Conservation (phyloP, 2,888 invertebrate species). For the Lithodes maja region DNA sequence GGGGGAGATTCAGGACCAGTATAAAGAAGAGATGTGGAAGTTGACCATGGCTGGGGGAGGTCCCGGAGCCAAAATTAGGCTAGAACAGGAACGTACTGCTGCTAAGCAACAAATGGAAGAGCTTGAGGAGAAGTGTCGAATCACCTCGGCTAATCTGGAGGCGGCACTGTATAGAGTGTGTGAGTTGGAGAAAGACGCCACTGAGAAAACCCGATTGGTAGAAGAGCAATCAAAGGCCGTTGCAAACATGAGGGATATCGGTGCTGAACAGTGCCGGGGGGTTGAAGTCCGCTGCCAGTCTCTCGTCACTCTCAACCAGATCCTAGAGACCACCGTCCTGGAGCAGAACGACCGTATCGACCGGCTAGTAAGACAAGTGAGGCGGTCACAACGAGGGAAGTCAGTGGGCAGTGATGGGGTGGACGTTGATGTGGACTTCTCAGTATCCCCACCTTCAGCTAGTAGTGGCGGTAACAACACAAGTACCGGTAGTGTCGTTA, state of each 20-base stretch:
- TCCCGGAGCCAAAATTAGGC: not conserved
- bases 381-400: conserved; percentile 54
- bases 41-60: conserved; percentile 24
- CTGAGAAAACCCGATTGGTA: conserved; percentile 39
- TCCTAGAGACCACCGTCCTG: conserved; percentile 42
- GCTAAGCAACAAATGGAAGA: conserved; percentile 38
- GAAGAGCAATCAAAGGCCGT: conserved; percentile 33
- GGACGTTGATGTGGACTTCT: conserved; percentile 55
- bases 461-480: conserved; percentile 25
- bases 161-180: conserved; percentile 36
- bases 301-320: conserved; percentile 48
- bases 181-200: conserved; percentile 26
- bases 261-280: conserved; percentile 49
- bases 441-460: conserved; percentile 51
- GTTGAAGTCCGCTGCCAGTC: conserved; percentile 57
- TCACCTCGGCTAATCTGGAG: conserved; percentile 33
- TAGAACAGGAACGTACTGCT: conserved; percentile 37
- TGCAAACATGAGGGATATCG: conserved; percentile 38
- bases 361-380: conserved; percentile 46
- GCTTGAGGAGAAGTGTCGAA: conserved; percentile 39
- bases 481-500: not conserved
- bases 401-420: conserved; percentile 63
- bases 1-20: conserved; percentile 57
- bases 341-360: conserved; percentile 54
- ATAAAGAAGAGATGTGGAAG: conserved; percentile 47